phyloP scores from a whole-genome alignment of 2,797 vertebrate species.

The Arctocebus calabarensis region DNA sequence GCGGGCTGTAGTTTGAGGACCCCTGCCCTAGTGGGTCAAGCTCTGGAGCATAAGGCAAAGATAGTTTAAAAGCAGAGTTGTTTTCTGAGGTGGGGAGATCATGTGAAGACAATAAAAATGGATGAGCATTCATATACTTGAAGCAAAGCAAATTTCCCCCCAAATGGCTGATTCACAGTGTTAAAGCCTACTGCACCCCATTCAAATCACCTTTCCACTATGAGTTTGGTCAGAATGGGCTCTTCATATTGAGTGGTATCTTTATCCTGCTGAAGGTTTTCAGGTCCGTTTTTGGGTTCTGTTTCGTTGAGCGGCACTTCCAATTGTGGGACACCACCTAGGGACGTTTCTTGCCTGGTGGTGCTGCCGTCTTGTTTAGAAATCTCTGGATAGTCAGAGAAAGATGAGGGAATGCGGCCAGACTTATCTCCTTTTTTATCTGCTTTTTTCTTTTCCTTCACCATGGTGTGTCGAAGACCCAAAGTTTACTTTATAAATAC shows the following conservation, averaged over 20 bases:
- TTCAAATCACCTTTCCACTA: slow-evolving; percentile 89
- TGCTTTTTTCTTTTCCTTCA: slow-evolving; percentile 87
- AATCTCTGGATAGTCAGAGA: slow-evolving; percentile 55
- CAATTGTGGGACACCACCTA: accelerated
- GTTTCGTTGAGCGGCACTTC: neutral
- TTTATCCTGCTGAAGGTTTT: neutral
- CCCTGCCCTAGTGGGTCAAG: neutral
- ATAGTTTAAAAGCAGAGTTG: neutral
- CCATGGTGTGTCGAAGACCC: slow-evolving; percentile 78
- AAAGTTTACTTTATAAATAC: neutral
- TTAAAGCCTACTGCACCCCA: neutral
- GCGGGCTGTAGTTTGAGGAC: too few species aligned
- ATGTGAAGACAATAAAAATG: neutral
- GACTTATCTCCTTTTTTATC: slow-evolving; percentile 85
- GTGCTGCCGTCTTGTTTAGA: slow-evolving; percentile 35
- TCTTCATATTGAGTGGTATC: slow-evolving; percentile 72
- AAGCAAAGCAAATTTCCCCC: neutral
- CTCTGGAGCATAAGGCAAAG: neutral
- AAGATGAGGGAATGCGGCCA: neutral
- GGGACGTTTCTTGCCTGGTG: neutral
- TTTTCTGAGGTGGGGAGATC: neutral
- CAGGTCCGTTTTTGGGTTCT: neutral
- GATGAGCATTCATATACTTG: neutral
- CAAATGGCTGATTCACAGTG: neutral
- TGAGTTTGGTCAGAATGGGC: slow-evolving; percentile 84